Base-by-base conservation (phyloP, 2,888 invertebrate species). In the Luperina nickerlii region DNA sequence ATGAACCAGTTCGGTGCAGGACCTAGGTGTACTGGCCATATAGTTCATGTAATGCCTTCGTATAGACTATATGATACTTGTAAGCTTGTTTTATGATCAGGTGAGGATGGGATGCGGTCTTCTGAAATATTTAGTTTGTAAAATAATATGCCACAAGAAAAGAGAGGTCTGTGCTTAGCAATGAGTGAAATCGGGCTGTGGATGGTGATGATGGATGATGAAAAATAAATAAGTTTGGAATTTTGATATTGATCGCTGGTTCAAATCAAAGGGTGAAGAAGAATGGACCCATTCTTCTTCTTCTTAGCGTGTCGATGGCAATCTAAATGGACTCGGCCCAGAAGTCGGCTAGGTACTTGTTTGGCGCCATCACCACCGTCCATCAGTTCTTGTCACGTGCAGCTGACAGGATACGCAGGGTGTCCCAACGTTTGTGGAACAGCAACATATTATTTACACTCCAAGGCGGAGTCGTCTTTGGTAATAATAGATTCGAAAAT, bases 1-100 rank as follows among this genome's bases (percentile, higher is more conserved):
- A 60, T 51, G 81, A 88, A 88, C 89, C 88, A 79, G 89, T 88
- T 88, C 32, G 11, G 15, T 57, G 63, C 81, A 78, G 81, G 80
- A 76, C 76, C 83, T 78, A 85, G 78, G 68, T 63, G n/a, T 48
- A 48, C 62, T 74, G 42, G 62, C 24, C 60, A 74, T 85, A 45
- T 32, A 70, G 15, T 63, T 38, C 32, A 54, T 51, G 42, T 71
- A 48, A 27, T n/a, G n/a, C 15, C 20, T 48, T 60, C 51, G 27
- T 74, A 48, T 65, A 68, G 48, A 42, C n/a, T 62, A 15, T 51
- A 18, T 5, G 45, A 69, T 71, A 67, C 54, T 60, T 57, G 54
- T 15, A 24, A 51, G 70, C 67, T 57, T 42, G 60, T 71, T 68
- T 74, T 66, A 63, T 60, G 60, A 54, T 48, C 84, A 84, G 70